Evolutionary conservation across 2,888 invertebrate species (phyloP).

Genomic region (Rhingia campestris): DNA sequence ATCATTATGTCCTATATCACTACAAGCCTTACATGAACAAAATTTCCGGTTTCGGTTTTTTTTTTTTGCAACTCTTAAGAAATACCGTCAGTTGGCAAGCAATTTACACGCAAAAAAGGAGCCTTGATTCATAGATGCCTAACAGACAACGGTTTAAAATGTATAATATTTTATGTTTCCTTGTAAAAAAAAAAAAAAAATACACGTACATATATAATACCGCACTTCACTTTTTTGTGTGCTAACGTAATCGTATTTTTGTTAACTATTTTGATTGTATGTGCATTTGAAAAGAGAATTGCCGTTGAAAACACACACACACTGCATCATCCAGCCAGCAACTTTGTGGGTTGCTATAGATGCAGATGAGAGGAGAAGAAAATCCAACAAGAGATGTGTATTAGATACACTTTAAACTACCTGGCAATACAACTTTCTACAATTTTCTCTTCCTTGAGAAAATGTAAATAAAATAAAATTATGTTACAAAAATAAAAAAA

Average conservation of each 20-base stretch:
- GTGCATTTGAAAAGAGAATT: slow-evolving; percentile 40
- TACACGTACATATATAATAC: not conserved
- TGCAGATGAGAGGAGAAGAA: slow-evolving; percentile 47
- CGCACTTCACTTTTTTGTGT: slow-evolving; percentile 13
- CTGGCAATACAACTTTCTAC: slow-evolving; percentile 71
- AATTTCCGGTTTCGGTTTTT: slow-evolving; percentile 63
- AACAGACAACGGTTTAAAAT: slow-evolving; percentile 47
- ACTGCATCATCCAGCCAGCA: slow-evolving; percentile 20
- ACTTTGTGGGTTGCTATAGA: slow-evolving; percentile 46
- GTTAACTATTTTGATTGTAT: slow-evolving; percentile 11
- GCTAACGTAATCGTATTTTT: slow-evolving; percentile 44
- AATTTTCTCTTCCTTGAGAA: slow-evolving; percentile 74
- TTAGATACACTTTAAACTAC: slow-evolving; percentile 54
- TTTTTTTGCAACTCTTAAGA: slow-evolving; percentile 43
- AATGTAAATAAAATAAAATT: slow-evolving; percentile 28
- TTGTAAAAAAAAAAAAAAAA: slow-evolving; percentile 21
- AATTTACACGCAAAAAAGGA: slow-evolving; percentile 33
- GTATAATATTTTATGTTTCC: slow-evolving; percentile 52
- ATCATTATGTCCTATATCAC: slow-evolving; percentile 81
- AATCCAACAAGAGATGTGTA: slow-evolving; percentile 16
- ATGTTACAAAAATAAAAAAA: slow-evolving; percentile 10
- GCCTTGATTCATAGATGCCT: slow-evolving; percentile 47
- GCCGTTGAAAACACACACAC: slow-evolving; percentile 12
- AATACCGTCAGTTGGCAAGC: slow-evolving; percentile 52
- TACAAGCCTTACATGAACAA: slow-evolving; percentile 55